phyloP scores from a whole-genome alignment of 2,113 vertebrate genomes.

The Ciconia maguari region DNA sequence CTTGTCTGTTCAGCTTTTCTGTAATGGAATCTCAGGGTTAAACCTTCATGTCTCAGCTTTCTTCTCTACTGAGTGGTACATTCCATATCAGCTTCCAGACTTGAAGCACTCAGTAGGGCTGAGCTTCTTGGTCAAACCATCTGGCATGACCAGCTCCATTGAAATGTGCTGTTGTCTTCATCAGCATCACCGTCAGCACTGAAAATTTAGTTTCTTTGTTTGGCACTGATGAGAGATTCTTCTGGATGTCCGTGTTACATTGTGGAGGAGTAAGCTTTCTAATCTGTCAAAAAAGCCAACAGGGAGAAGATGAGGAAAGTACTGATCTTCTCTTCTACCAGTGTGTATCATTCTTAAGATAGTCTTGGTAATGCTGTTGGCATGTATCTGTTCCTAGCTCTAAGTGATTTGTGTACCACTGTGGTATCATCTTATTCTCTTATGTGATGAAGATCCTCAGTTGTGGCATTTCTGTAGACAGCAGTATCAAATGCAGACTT shows the following conservation, averaged over 20 bases:
- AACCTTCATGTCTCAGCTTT: not conserved
- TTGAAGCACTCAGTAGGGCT: not conserved
- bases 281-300: not conserved
- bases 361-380: not conserved
- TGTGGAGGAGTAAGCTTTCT: not conserved
- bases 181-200: not conserved
- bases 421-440: not conserved
- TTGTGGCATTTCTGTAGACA: not conserved
- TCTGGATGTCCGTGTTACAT: not conserved
- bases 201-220: not conserved
- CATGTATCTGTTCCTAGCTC: not conserved
- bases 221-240: not conserved
- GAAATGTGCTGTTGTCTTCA: not conserved
- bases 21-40: not conserved
- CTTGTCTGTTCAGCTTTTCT: not conserved
- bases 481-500: not conserved
- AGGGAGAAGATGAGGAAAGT: not conserved
- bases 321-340: not conserved
- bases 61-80: not conserved
- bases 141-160: not conserved
- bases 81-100: not conserved
- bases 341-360: not conserved
- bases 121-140: not conserved
- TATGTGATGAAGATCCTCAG: not conserved
- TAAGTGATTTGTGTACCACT: not conserved